A percentile compares a stretch with the other conserved stretches of the same genome.
phyloP scores from a whole-genome alignment of 2,888 invertebrate species.

The Leucoma salicis region DNA sequence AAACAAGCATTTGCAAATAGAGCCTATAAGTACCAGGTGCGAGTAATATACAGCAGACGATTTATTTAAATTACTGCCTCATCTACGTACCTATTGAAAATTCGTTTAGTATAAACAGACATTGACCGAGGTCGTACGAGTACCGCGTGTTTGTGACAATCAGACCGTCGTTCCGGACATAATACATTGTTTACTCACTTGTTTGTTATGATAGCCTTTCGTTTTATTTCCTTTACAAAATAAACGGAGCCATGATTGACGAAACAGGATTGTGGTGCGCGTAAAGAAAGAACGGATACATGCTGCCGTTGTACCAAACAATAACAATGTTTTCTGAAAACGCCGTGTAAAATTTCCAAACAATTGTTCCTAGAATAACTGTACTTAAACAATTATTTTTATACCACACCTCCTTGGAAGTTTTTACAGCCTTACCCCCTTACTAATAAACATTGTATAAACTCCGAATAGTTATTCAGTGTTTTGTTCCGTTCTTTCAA shows the following conservation, averaged over 20 bases:
- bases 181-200: constrained; percentile 40
- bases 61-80: too few relatives aligned
- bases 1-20: too few relatives aligned
- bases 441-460: too few relatives aligned
- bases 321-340: constrained; percentile 24
- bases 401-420: too few relatives aligned
- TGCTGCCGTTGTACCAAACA: constrained; percentile 21
- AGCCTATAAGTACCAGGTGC: too few relatives aligned
- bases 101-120: constrained; percentile 9
- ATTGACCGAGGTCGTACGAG: constrained; percentile 14
- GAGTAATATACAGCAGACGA: too few relatives aligned
- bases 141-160: constrained; percentile 34
- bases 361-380: too few relatives aligned
- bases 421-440: too few relatives aligned
- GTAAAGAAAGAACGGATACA: constrained; percentile 18
- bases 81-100: too few relatives aligned
- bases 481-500: too few relatives aligned
- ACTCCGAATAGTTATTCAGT: too few relatives aligned
- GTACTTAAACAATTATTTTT: too few relatives aligned
- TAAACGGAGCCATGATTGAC: constrained; percentile 30
- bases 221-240: constrained; percentile 44
- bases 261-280: constrained; percentile 18
- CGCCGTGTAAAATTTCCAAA: constrained; percentile 8
- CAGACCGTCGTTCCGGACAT: constrained; percentile 59
- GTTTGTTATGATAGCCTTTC: constrained; percentile 44